Percentiles rank a stretch among this genome's conserved stretches.
Conservation (phyloP, 2,888 invertebrate species). For the Mythimna lalbum region DNA sequence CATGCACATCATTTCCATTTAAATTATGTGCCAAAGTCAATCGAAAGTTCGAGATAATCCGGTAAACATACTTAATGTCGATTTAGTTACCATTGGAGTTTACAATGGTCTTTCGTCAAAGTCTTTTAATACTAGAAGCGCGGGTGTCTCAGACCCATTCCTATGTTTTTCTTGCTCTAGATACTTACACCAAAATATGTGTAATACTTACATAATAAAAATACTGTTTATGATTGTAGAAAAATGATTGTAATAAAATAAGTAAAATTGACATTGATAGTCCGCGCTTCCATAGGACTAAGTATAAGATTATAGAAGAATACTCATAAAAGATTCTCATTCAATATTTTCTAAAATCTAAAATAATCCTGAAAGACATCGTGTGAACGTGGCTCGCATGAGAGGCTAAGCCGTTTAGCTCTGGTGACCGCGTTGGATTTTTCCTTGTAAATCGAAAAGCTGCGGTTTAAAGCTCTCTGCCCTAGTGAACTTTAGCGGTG, state of each 20-base stretch:
- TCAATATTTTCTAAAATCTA: not conserved
- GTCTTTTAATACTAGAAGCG: no score
- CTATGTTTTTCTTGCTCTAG: no score
- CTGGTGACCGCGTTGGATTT: slow-evolving; percentile 14
- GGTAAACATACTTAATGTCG: not conserved
- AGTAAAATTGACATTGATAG: no score
- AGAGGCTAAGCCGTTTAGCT: slow-evolving; percentile 18
- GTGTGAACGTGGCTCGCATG: not conserved
- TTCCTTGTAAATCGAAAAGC: slow-evolving; percentile 30
- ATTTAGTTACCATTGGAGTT: not conserved
- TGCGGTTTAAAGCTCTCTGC: slow-evolving; percentile 28
- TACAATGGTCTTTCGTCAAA: not conserved
- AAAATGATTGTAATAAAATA: no score
- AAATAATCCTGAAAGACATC: not conserved
- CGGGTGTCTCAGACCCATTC: no score
- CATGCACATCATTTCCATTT: no score
- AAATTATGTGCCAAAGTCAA: no score
- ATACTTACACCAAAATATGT: no score
- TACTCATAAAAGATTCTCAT: no score
- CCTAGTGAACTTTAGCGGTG: slow-evolving; percentile 34
- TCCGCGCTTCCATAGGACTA: not conserved
- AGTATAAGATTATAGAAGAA: no score
- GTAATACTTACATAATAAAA: no score
- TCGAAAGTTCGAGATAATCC: not conserved
- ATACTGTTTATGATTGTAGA: no score